These are phyloP conservation scores for Drosophila aldrichi DNA, from an alignment of 2,888 invertebrate genomes.

Conservation along the genomic window DNA sequence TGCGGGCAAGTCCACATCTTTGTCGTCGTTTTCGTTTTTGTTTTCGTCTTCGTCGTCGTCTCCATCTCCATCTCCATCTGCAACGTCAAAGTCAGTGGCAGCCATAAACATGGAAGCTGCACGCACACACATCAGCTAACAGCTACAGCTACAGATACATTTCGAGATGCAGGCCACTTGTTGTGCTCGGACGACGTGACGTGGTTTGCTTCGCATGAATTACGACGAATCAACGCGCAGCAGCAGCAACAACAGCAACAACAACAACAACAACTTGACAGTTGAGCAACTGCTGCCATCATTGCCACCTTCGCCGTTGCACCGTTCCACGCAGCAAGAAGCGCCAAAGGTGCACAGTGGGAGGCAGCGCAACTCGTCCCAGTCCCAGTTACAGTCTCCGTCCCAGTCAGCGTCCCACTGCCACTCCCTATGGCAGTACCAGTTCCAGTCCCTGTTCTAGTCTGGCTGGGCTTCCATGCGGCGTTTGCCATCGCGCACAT, in stretches of 20 bases:
- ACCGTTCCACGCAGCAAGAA: constrained; percentile 48
- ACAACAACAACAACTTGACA: constrained; percentile 66
- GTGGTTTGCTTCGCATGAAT: constrained; percentile 63
- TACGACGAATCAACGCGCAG: constrained; percentile 80
- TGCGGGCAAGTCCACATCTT: constrained; percentile 33
- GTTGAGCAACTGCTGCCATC: constrained; percentile 84
- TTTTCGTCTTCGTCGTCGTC: constrained; percentile 30
- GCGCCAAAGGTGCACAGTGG: constrained; percentile 75
- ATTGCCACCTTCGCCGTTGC: constrained; percentile 63
- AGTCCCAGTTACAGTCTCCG: background rate
- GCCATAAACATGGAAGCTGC: constrained; percentile 78
- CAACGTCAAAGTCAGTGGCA: constrained; percentile 66
- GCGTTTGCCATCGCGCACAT: constrained; percentile 37
- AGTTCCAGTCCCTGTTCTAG: background rate
- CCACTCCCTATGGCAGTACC: background rate
- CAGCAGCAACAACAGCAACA: constrained; percentile 8
- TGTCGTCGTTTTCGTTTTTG: constrained; percentile 31
- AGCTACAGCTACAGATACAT: constrained; percentile 39
- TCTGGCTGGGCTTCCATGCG: constrained; percentile 11
- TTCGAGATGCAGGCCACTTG: constrained; percentile 49
- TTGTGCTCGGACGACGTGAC: constrained; percentile 48
- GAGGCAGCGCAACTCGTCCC: constrained; percentile 41
- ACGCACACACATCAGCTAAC: constrained; percentile 37
- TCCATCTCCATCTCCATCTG: constrained; percentile 28
- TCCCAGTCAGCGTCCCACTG: background rate